phyloP scores from a whole-genome alignment of 2,888 invertebrate species.

The Melinaea menophilus region DNA sequence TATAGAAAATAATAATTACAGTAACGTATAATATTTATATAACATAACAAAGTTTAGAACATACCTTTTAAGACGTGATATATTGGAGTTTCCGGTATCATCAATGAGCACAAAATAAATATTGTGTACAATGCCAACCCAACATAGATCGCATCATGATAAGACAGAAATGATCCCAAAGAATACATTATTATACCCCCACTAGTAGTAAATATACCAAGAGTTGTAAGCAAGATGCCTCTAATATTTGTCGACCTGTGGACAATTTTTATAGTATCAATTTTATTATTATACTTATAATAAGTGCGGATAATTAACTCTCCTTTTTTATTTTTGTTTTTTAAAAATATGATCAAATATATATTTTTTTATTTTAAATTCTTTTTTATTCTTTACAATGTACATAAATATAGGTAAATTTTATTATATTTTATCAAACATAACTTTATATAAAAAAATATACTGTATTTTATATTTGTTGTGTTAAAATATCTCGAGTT shows the following conservation, averaged over 20 bases:
- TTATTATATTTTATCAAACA: no score
- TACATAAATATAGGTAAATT: no score
- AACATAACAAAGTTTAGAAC: no score
- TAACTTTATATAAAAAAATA: no score
- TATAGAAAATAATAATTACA: not conserved
- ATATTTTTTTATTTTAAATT: no score
- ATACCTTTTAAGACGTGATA: slow-evolving; percentile 14
- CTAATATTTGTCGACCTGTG: slow-evolving; percentile 47
- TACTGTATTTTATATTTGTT: no score
- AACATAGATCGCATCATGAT: slow-evolving; percentile 35
- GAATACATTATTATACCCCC: slow-evolving; percentile 41
- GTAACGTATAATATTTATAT: no score
- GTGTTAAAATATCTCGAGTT: no score
- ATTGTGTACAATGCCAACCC: slow-evolving; percentile 32
- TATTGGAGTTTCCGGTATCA: slow-evolving; percentile 19
- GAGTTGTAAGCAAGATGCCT: slow-evolving; percentile 42
- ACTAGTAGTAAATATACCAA: slow-evolving; percentile 39
- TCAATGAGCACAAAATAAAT: slow-evolving; percentile 19
- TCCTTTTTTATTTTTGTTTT: no score
- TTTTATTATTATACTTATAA: not conserved
- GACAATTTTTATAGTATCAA: slow-evolving; percentile 21
- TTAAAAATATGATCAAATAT: not conserved
- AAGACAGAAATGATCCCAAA: slow-evolving; percentile 41
- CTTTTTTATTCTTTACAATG: no score
- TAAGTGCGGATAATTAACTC: not conserved